A percentile compares a stretch with the other conserved stretches of the same genome.
phyloP scores from a whole-genome alignment of 2,113 vertebrate species.

The Lepisosteus osseus region DNA sequence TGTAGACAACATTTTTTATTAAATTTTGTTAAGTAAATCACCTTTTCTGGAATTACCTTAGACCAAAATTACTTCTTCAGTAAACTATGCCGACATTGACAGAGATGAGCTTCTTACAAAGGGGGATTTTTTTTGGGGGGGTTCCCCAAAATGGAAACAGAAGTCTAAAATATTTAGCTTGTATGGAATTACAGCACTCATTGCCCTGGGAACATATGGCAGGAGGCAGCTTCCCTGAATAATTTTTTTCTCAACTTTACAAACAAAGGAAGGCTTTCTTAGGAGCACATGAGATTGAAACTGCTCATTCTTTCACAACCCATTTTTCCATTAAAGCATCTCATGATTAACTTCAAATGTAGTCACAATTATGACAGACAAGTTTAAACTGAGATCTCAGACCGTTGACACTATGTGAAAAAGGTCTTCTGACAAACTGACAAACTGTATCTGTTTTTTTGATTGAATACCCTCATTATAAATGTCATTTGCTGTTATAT shows the following conservation, averaged over 20 bases:
- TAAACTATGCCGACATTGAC: conserved; percentile 5
- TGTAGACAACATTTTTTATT: background rate
- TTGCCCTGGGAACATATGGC: conserved; percentile 14
- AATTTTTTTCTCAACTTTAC: conserved; percentile 18
- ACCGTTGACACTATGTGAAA: too few relatives aligned
- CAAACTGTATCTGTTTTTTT: too few relatives aligned
- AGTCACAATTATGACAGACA: conserved; percentile 3
- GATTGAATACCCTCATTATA: too few relatives aligned
- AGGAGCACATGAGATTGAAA: background rate
- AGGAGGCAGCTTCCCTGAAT: conserved; percentile 11
- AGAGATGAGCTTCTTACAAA: conserved; percentile 44
- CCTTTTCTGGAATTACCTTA: too few relatives aligned
- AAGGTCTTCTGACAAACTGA: too few relatives aligned
- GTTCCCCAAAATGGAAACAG: conserved; percentile 37
- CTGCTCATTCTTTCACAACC: conserved; percentile 37
- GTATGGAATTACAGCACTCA: conserved; percentile 44
- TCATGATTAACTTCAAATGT: conserved; percentile 16
- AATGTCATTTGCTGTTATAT: too few relatives aligned
- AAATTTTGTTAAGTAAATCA: too few relatives aligned
- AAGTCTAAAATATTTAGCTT: conserved; percentile 47
- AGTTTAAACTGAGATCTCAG: too few relatives aligned
- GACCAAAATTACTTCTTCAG: background rate
- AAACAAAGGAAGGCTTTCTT: conserved; percentile 51
- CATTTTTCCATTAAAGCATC: conserved; percentile 35
- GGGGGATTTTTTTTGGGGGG: conserved; percentile 39